These are phyloP conservation scores for Cydia fagiglandana DNA, from an alignment of 1,140 invertebrate species.

Conservation along the genomic window DNA sequence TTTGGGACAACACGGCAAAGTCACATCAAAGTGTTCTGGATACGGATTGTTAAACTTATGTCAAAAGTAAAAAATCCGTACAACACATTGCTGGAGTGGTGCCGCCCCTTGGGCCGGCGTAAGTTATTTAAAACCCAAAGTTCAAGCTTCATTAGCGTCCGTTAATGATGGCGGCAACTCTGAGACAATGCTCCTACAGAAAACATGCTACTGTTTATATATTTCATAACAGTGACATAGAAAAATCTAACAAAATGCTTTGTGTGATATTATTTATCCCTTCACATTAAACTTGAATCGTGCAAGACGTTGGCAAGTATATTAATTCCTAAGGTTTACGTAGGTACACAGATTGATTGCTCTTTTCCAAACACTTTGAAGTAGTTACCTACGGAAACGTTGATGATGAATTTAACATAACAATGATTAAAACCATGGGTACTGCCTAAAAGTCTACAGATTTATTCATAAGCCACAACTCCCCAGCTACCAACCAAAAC, in stretches of 20 bases:
- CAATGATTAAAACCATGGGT: constrained; percentile 20
- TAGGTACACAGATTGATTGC: neutral
- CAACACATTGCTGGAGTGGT: constrained; percentile 42
- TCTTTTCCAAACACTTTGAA: neutral
- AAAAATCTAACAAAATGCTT: constrained; percentile 24
- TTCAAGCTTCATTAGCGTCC: constrained; percentile 78
- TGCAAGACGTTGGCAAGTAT: neutral
- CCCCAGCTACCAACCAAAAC: constrained; percentile 16
- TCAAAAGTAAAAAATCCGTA: constrained; percentile 69
- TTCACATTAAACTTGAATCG: constrained; percentile 7
- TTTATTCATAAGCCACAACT: constrained; percentile 31
- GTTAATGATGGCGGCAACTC: constrained; percentile 76
- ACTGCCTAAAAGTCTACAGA: constrained; percentile 14
- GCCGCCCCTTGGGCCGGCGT: constrained; percentile 62
- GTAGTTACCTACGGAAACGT: neutral
- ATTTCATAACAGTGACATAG: neutral
- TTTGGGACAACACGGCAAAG: constrained; percentile 54
- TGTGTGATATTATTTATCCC: constrained; percentile 26
- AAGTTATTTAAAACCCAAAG: constrained; percentile 76
- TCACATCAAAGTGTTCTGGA: constrained; percentile 57
- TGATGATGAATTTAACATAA: constrained; percentile 12
- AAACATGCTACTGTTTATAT: constrained; percentile 49
- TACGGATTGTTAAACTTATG: constrained; percentile 68
- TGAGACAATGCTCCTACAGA: constrained; percentile 59
- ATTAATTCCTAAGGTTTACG: neutral